Percentiles rank a stretch among this genome's conserved stretches.
Evolutionary conservation across 2,797 vertebrate genomes (phyloP).

Genomic region (Peromyscus eremicus): DNA sequence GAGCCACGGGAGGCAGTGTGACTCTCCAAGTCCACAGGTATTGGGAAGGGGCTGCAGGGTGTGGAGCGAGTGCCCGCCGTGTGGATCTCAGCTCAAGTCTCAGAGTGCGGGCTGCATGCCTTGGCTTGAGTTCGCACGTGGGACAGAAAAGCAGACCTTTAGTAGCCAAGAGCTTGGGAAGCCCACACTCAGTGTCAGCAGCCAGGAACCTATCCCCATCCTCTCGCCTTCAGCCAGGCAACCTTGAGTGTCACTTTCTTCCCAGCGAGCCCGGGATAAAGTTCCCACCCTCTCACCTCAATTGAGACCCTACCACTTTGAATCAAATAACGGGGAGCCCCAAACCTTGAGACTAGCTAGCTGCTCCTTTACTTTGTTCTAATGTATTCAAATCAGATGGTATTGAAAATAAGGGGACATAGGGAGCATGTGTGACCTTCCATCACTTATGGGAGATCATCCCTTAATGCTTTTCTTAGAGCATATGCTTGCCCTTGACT

Average conservation of each 20-base stretch:
- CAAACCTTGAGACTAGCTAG: neutral
- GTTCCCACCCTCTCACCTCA: neutral
- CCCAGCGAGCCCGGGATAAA: neutral
- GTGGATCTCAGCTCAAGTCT: neutral
- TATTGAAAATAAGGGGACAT: neutral
- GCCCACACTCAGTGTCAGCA: rapidly evolving
- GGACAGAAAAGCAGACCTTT: neutral
- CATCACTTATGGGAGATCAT: neutral
- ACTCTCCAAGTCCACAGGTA: neutral
- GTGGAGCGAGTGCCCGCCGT: rapidly evolving
- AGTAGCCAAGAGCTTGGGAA: neutral
- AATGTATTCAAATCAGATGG: neutral
- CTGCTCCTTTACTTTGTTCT: neutral
- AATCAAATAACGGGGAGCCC: neutral
- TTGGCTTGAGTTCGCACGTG: too few relatives aligned
- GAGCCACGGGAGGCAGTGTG: rapidly evolving
- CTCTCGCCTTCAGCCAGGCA: neutral
- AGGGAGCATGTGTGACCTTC: rapidly evolving
- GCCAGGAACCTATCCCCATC: neutral
- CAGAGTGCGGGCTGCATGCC: rapidly evolving
- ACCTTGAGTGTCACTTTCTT: neutral
- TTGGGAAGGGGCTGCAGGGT: rapidly evolving
- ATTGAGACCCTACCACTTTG: neutral
- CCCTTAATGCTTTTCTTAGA: neutral
- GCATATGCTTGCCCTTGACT: neutral